Percentiles rank a stretch among this genome's conserved stretches.
Conservation (phyloP, 2,113 vertebrate genomes). For the Malurus melanocephalus region DNA sequence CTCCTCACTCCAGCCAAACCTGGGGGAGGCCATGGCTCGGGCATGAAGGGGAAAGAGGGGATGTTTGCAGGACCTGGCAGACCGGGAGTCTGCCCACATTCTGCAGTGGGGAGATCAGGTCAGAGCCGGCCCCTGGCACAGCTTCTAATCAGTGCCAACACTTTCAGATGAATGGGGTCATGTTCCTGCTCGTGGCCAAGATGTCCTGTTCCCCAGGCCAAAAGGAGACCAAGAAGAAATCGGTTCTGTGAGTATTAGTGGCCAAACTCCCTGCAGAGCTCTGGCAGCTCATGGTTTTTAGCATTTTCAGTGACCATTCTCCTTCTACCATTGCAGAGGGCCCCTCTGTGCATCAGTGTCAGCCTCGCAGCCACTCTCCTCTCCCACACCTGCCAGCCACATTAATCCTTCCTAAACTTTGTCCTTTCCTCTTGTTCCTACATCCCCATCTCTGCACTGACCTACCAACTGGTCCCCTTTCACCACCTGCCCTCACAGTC, state of each 20-base stretch:
- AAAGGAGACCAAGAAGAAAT: slow-evolving; percentile 94
- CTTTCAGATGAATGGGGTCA: slow-evolving; percentile 89
- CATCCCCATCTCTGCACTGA: accelerated
- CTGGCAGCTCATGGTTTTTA: background rate
- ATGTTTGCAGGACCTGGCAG: accelerated
- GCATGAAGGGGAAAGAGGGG: slow-evolving; percentile 1
- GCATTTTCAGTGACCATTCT: slow-evolving; percentile 14
- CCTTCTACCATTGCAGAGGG: background rate
- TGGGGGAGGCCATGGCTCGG: background rate
- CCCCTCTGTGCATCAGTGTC: background rate
- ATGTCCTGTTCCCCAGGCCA: slow-evolving; percentile 89
- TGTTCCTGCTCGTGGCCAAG: slow-evolving; percentile 91
- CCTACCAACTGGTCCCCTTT: background rate
- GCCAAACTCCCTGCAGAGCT: background rate
- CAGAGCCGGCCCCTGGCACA: background rate
- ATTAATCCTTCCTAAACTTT: slow-evolving; percentile 24
- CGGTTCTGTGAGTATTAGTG: slow-evolving; percentile 87
- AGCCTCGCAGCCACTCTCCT: background rate
- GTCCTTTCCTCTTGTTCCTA: background rate
- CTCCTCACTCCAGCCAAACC: background rate
- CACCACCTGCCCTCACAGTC: background rate
- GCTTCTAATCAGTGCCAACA: slow-evolving; percentile 30
- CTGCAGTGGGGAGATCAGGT: background rate
- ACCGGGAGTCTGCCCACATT: background rate
- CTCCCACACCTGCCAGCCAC: background rate